Base-by-base conservation (phyloP, 2,888 invertebrate genomes). In the Neoitamus cyanurus region DNA sequence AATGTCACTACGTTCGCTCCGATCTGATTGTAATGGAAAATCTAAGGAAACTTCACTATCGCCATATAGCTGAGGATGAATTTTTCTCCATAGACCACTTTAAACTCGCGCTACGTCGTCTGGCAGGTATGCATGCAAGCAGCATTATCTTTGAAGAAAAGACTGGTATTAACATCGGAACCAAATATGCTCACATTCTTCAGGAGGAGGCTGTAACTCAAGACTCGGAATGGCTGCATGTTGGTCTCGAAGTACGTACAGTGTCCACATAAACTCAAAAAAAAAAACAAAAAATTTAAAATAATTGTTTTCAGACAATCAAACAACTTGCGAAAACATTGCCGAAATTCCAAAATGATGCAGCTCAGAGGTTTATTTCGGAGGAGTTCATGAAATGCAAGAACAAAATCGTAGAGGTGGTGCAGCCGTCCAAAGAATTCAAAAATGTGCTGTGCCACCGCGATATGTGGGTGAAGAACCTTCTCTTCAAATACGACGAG, bases 21-120 rank as follows among this genome's bases (percentile, higher is more conserved):
- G 89, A 91, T 86, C 85, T 90, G 2, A 86, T 92, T 82, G 90
- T 93, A 3, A 90, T 92, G 73, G 92, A 93, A 88, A 91, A 93
- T 87, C 87, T 93, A 1, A 86, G 86, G 0, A 89, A 89, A 69
- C 87, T 88, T 85, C 88, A 88, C 25, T 91, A 88, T 84, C 88
- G 87, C 82, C 89, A 90, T 89, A 85, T 89, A 3, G 87, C 83
- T 1, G 88, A 89, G 0, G 89, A 89, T 85, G 89, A 89, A 3
- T 34, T 90, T 2, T 87, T 92, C 1, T 90, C 91, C 85, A 88
- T 90, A 37, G 88, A 90, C 5, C 92, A 92, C 84, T 89, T 92
- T 20, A 89, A 90, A 70, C 88, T 89, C 72, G 89, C 89, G n/a
- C 86, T 93, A 9, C 89, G 90, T 83, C 88, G 90, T 0, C 73